Evolutionary conservation across 2,888 invertebrate species (phyloP).

Genomic region (Anoncus sp.): DNA sequence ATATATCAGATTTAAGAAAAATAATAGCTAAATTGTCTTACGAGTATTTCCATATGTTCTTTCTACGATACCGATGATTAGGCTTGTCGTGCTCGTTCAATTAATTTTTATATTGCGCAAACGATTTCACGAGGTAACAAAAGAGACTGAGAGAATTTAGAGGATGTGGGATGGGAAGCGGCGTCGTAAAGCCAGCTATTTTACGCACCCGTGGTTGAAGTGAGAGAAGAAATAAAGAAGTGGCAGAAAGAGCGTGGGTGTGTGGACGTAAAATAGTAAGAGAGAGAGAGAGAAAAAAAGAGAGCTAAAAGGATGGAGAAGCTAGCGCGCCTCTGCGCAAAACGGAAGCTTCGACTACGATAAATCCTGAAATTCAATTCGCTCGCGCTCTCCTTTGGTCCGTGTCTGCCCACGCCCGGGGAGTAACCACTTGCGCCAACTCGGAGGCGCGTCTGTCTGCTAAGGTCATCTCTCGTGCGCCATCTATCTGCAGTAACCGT

Average conservation of each 20-base stretch:
- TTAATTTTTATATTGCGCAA: conserved; percentile 69
- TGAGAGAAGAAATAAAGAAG: conserved; percentile 44
- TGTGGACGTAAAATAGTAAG: conserved; percentile 35
- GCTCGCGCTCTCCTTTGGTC: conserved; percentile 63
- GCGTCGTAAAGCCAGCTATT: conserved; percentile 79
- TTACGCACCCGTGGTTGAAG: conserved; percentile 74
- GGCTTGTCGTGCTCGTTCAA: conserved; percentile 72
- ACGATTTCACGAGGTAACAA: conserved; percentile 19
- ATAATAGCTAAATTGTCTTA: background rate
- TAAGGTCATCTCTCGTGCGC: conserved; percentile 42
- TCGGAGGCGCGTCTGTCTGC: conserved; percentile 55
- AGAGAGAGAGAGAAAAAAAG: conserved; percentile 34
- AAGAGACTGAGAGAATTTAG: conserved; percentile 7
- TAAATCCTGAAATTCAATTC: conserved; percentile 82
- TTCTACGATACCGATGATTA: conserved; percentile 9
- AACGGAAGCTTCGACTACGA: conserved; percentile 82
- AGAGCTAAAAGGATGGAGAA: conserved; percentile 31
- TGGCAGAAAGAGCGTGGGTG: conserved; percentile 20
- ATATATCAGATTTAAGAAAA: background rate
- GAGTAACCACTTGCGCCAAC: conserved; percentile 64
- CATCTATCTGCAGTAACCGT: conserved; percentile 52
- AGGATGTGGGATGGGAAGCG: conserved; percentile 48
- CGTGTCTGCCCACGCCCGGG: conserved; percentile 65
- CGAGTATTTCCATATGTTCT: background rate
- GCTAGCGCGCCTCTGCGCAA: conserved; percentile 67